Evolutionary conservation across 2,113 vertebrate genomes (phyloP).

Genomic region (Cyrtonyx montezumae): DNA sequence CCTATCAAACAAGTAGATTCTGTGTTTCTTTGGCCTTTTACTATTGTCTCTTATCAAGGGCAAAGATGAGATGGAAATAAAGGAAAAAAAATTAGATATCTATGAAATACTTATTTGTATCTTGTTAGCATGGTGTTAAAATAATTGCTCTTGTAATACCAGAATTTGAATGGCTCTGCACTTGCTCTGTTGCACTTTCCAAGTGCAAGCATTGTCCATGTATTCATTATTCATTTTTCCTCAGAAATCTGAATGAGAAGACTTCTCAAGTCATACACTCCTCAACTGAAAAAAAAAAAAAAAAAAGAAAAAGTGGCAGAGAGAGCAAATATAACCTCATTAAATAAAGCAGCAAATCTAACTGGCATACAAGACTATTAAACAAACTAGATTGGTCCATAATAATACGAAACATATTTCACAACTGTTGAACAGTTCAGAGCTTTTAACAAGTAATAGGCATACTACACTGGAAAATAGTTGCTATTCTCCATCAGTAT

Average conservation of each 20-base stretch:
- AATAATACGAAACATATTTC: constrained; percentile 82
- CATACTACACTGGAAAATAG: constrained; percentile 53
- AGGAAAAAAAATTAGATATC: background rate
- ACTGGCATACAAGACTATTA: constrained; percentile 74
- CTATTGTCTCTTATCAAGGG: background rate
- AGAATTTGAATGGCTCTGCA: constrained; percentile 32
- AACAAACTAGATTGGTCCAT: constrained; percentile 75
- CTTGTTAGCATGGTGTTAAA: constrained; percentile 26
- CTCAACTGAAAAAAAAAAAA: background rate
- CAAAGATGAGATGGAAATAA: background rate
- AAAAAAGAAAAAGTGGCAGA: constrained; percentile 14
- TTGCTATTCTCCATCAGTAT: constrained; percentile 64
- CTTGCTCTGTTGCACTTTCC: background rate
- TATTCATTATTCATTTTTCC: background rate
- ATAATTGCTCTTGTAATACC: constrained; percentile 22
- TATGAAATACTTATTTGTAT: background rate
- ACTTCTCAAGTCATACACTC: background rate
- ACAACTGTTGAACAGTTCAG: constrained; percentile 74
- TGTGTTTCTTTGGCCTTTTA: background rate
- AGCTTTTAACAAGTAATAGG: constrained; percentile 80
- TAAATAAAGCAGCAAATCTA: constrained; percentile 71
- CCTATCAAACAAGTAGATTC: background rate
- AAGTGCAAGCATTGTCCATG: background rate
- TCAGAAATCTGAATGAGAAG: constrained; percentile 39
- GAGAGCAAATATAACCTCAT: constrained; percentile 67